These are phyloP conservation scores for Paragorgia papillata DNA, from an alignment of 92 coral and sea anemone genomes.

Conservation along the genomic window DNA sequence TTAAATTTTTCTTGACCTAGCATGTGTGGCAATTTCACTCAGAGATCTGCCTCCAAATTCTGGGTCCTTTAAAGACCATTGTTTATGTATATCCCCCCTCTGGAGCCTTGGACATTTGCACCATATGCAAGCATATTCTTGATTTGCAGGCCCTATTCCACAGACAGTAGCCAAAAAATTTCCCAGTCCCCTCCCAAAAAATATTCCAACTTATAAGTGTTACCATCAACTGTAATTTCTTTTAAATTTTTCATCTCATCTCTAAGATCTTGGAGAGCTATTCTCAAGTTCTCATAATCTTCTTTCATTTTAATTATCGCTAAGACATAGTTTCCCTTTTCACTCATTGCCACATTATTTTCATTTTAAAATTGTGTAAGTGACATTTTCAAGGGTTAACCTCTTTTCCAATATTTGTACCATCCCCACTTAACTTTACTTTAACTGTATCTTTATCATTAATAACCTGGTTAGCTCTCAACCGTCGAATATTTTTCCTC, in stretches of 20 bases:
- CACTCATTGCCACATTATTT: constrained; percentile 36
- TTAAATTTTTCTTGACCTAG: constrained; percentile 19
- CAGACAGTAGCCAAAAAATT: constrained; percentile 37
- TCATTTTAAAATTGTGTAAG: constrained; percentile 47
- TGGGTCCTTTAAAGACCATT: constrained; percentile 43
- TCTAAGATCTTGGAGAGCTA: constrained; percentile 29
- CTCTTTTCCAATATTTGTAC: constrained; percentile 51
- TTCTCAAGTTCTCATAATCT: constrained; percentile 20
- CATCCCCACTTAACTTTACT: constrained; percentile 57
- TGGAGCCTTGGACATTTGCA: constrained; percentile 47
- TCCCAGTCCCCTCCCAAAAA: constrained; percentile 52
- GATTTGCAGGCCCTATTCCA: constrained; percentile 52
- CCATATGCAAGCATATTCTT: constrained; percentile 49
- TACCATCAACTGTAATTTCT: background rate
- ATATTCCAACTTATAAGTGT: constrained; percentile 20
- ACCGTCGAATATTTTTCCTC: constrained; percentile 4
- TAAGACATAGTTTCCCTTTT: constrained; percentile 36
- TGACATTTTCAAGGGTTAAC: constrained; percentile 43
- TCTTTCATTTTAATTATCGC: constrained; percentile 52
- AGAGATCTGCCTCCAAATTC: constrained; percentile 41
- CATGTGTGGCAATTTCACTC: background rate
- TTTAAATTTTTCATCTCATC: constrained; percentile 21
- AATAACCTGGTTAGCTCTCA: background rate
- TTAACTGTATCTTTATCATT: background rate
- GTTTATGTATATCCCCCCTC: constrained; percentile 28